Base-by-base conservation (phyloP, 2,888 invertebrate species). In the Leptopilina drosophilae region DNA sequence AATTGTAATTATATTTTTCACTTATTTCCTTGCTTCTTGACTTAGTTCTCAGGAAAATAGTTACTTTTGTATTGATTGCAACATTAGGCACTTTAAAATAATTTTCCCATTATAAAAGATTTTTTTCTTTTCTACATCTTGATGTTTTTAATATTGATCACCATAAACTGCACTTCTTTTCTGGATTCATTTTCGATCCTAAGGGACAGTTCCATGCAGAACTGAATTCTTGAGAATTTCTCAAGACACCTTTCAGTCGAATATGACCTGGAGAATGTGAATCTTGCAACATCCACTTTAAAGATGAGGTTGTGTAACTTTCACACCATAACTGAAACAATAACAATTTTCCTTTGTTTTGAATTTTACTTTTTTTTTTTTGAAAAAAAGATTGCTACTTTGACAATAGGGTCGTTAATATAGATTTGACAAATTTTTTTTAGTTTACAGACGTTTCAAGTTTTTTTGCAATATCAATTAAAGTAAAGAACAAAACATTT, bases 321-420 rank as follows among this genome's bases (percentile, higher is more conserved):
- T 97, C 97, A 90, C 98, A 98, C 98, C 98, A 98, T 12, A 97
- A 93, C 96, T 96, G 92, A 53, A 90, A 87, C 79, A 83, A 64
- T 80, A 59, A 64, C 49, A 56, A 56, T 12, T 66, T 65, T 33
- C 33, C 33, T 33, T 33, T 33, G 33, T 77, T 73, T 56, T 46
- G 64, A 67, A 40, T 56, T 26, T 26, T 67, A 12, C 15, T 4
- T 49, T 20, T 77, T 66, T 59, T 46, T n/a, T 46, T 46, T 9
- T 46, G 7, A 46, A 46, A 7, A 20, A 46, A 46, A 46, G 46
- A 9, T 9, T 9, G 9, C 9, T 33, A 33, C 33, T 0, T 33
- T 33, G 33, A 33, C 33, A 33, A 33, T 33, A 5, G 33, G 33
- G 33, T 33, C 33, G 33, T 33, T 33, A 33, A 33, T 33, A 33